Evolutionary conservation across 2,113 vertebrate genomes (phyloP).

Genomic region (Sinocyclocheilus anshuiensis): DNA sequence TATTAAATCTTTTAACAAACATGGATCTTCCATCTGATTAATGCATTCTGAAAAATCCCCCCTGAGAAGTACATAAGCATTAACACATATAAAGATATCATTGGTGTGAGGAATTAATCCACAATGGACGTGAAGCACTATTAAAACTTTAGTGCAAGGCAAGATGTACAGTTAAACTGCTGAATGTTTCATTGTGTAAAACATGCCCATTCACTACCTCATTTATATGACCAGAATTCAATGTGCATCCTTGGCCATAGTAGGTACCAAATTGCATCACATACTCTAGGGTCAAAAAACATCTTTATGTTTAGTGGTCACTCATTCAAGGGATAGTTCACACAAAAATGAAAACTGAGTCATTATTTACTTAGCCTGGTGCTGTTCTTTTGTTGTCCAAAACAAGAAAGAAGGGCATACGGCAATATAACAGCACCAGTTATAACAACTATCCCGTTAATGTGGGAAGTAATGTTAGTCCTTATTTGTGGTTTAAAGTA

Average conservation of each 20-base stretch:
- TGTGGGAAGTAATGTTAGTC: neutral
- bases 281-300: neutral
- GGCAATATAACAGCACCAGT: too few relatives aligned
- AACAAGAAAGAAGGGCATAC: too few relatives aligned
- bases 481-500: neutral
- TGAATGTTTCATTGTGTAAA: neutral
- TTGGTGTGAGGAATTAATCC: neutral
- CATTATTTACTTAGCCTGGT: too few relatives aligned
- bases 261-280: neutral
- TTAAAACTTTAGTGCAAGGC: slow-evolving; percentile 5
- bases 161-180: slow-evolving; percentile 6
- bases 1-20: slow-evolving; percentile 24
- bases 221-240: neutral
- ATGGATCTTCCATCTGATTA: slow-evolving; percentile 26
- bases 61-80: slow-evolving; percentile 38
- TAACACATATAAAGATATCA: neutral
- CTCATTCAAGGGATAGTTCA: neutral
- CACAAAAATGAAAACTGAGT: too few relatives aligned
- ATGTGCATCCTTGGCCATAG: neutral
- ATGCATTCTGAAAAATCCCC: slow-evolving; percentile 39
- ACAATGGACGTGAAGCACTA: neutral
- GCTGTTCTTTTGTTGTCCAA: too few relatives aligned
- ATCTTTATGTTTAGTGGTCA: neutral
- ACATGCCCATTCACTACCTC: neutral
- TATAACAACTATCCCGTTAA: neutral